Evolutionary conservation across 2,113 vertebrate genomes (phyloP), one percentile per base, ranked within the genome.

Genomic region (Mionectes macconnelli): DNA sequence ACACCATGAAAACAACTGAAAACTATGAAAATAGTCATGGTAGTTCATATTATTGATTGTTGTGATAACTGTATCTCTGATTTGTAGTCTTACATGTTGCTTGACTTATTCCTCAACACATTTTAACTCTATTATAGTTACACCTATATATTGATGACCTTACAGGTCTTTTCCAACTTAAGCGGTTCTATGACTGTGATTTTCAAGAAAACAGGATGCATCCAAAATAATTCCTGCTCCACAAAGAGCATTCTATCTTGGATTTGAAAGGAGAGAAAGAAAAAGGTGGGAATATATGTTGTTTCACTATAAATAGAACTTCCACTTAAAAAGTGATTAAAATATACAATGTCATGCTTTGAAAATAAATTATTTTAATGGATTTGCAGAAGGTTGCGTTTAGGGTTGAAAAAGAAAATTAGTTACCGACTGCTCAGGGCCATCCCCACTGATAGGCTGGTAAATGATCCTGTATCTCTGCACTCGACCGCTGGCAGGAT

Each of bases 391-490:
- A 75, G 20, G 53, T 42, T 33, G 15, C 20, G 49, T 56, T 55
- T 69, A 39, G 57, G 15, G 9, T 8, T 82, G 30, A 91, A 53
- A 87, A 86, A 45, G 60, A 76, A 81, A 92, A 83, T 37, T 63
- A 91, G 20, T 98, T 97, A 99, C 99, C 45, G 79, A 90, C 75
- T 98, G 94, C 9, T 98, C 97, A 76, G 97, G 98, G 59, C 98
- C 98, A 57, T 98, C 98, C 62, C 98, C 99, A 20, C 96, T 94
- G 6, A 94, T 76, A 18, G 98, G 98, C 47, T 97, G 97, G 81
- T 98, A 99, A 25, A 95, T 97, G 93, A 99, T 96, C 94, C 97
- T 98, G 97, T 99, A 99, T 96, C 98, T 98, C 96, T 98, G 98
- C 72, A 99, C 99, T 19, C 98, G 97, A 9, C 99, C 99, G 12